These are phyloP conservation scores for Neostethus bicornis DNA, from an alignment of 2,797 vertebrate genomes.

Conservation along the genomic window DNA sequence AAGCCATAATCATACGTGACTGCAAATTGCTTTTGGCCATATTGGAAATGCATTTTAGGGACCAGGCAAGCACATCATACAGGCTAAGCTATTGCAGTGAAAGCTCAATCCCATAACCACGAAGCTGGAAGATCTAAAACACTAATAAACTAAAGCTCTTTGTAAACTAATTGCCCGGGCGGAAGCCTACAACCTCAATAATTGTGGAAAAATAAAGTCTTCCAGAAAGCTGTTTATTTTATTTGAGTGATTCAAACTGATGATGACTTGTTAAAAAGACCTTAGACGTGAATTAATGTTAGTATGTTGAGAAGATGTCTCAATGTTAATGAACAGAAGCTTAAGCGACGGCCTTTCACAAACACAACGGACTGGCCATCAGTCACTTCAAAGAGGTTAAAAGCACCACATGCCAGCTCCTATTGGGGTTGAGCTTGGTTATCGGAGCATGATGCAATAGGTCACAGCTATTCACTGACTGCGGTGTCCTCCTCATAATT, in stretches of 20 bases:
- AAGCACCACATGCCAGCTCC: slow-evolving; percentile 31
- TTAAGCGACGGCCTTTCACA: slow-evolving; percentile 27
- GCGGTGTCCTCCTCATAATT: slow-evolving; percentile 65
- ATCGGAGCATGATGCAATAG: slow-evolving; percentile 58
- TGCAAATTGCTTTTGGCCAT: slow-evolving; percentile 67
- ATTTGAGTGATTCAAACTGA: slow-evolving; percentile 12
- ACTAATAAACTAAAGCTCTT: slow-evolving; percentile 32
- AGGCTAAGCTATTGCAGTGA: slow-evolving; percentile 52
- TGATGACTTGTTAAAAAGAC: slow-evolving; percentile 25
- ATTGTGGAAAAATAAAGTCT: slow-evolving; percentile 28
- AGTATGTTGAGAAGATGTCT: slow-evolving; percentile 6
- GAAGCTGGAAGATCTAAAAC: slow-evolving; percentile 58
- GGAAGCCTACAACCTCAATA: slow-evolving; percentile 33
- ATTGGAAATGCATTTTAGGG: slow-evolving; percentile 63
- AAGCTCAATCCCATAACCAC: slow-evolving; percentile 58
- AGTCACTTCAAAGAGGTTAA: slow-evolving; percentile 52
- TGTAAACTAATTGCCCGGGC: slow-evolving; percentile 38
- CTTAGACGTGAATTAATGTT: slow-evolving; percentile 46
- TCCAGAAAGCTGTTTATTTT: slow-evolving; percentile 29
- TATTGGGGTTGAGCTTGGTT: slow-evolving; percentile 29
- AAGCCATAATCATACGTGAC: slow-evolving; percentile 56
- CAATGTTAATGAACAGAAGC: slow-evolving; percentile 31
- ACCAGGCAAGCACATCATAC: slow-evolving; percentile 34
- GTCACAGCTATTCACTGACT: slow-evolving; percentile 56
- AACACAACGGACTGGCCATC: slow-evolving; percentile 43